Evolutionary conservation across 2,797 vertebrate species (phyloP).

Genomic region (Acipenser transmontanus): DNA sequence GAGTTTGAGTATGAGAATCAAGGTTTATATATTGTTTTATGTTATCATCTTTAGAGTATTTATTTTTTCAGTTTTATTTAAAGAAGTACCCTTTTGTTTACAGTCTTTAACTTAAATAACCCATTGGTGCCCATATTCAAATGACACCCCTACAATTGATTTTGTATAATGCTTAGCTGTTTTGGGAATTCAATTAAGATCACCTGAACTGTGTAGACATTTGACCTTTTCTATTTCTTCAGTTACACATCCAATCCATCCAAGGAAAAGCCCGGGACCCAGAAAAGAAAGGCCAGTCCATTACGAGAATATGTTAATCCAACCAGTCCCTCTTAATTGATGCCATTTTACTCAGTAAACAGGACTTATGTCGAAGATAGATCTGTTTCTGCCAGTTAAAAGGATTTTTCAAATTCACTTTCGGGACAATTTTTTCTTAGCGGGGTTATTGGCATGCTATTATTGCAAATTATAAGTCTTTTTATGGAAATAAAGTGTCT

Average conservation of each 20-base stretch:
- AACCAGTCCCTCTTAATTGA: constrained; percentile 75
- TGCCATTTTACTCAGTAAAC: constrained; percentile 81
- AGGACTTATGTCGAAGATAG: constrained; percentile 67
- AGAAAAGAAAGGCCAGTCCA: constrained; percentile 75
- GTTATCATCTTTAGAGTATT: too few species aligned
- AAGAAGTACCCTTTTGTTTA: not conserved
- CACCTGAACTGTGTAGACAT: constrained; percentile 71
- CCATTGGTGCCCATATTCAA: too few species aligned
- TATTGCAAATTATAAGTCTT: constrained; percentile 87
- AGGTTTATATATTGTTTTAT: too few species aligned
- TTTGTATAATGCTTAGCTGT: constrained; percentile 67
- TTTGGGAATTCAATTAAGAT: constrained; percentile 69
- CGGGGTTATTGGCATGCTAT: constrained; percentile 73
- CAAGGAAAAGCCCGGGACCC: constrained; percentile 54
- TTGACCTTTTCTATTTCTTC: constrained; percentile 74
- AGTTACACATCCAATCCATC: constrained; percentile 73
- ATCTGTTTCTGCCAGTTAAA: constrained; percentile 69
- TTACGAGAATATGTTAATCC: constrained; percentile 81
- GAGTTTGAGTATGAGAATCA: too few species aligned
- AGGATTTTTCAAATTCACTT: constrained; percentile 66
- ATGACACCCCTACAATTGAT: not conserved
- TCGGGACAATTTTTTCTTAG: constrained; percentile 70
- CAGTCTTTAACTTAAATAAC: not conserved
- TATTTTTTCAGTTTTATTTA: too few species aligned
- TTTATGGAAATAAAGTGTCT: constrained; percentile 65